These are phyloP conservation scores for Opisthocomus hoazin DNA, from an alignment of 2,113 vertebrate genomes.

Conservation along the genomic window DNA sequence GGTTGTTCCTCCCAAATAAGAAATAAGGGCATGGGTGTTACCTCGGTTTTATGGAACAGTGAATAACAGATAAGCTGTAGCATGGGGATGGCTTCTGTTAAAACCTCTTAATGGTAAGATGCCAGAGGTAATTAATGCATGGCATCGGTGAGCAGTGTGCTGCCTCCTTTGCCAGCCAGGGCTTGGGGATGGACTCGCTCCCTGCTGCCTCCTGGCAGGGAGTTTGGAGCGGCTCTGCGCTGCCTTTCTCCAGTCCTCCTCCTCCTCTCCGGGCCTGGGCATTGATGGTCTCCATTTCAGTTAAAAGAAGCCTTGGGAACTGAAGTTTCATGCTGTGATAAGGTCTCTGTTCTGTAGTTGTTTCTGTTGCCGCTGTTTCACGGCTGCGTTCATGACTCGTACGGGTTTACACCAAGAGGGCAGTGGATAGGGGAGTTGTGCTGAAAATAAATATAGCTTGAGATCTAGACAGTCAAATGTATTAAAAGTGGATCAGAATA, in stretches of 20 bases:
- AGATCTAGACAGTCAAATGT: background rate
- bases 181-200: background rate
- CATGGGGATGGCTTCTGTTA: background rate
- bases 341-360: background rate
- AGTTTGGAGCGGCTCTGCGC: background rate
- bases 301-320: background rate
- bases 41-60: background rate
- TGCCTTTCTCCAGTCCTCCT: background rate
- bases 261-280: background rate
- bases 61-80: background rate
- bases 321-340: background rate
- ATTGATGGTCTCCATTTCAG: background rate
- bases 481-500: background rate
- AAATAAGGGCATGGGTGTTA: background rate
- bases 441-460: background rate
- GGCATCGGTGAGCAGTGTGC: background rate
- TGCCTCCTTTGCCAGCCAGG: background rate
- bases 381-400: rapidly evolving
- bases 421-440: background rate
- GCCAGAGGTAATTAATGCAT: background rate
- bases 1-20: no score
- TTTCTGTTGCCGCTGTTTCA: background rate
- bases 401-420: background rate
- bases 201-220: background rate
- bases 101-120: background rate